phyloP scores from a whole-genome alignment of 2,888 invertebrate species.

The Andrena dorsata region DNA sequence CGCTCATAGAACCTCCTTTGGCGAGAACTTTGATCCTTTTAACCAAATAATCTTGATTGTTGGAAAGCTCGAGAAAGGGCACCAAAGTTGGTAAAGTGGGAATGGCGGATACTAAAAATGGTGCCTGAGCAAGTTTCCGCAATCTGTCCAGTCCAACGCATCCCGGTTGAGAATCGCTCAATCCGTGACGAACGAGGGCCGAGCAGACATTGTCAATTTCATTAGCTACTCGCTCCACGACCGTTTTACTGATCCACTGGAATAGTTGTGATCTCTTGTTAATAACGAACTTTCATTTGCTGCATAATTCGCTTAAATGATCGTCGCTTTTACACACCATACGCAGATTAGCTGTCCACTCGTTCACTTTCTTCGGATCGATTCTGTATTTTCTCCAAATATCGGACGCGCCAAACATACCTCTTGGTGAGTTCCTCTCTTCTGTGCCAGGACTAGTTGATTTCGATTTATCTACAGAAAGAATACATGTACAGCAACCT shows the following conservation, averaged over 20 bases:
- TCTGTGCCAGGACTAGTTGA: slow-evolving; percentile 84
- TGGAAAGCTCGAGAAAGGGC: slow-evolving; percentile 92
- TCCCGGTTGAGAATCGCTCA: slow-evolving; percentile 89
- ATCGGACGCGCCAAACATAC: slow-evolving; percentile 84
- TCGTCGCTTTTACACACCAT: slow-evolving; percentile 85
- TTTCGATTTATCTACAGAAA: slow-evolving; percentile 79
- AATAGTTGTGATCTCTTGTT: slow-evolving; percentile 61
- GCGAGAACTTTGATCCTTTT: slow-evolving; percentile 92
- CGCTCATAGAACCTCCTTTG: slow-evolving; percentile 94
- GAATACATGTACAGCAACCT: background rate
- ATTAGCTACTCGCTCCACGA: slow-evolving; percentile 90
- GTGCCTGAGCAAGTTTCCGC: slow-evolving; percentile 89
- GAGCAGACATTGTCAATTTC: slow-evolving; percentile 91
- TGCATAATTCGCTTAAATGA: background rate
- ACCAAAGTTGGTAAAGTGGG: slow-evolving; percentile 89
- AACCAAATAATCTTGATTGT: slow-evolving; percentile 95
- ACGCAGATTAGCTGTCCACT: slow-evolving; percentile 92
- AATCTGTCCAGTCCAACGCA: slow-evolving; percentile 90
- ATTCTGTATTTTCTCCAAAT: slow-evolving; percentile 89
- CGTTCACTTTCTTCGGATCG: slow-evolving; percentile 89
- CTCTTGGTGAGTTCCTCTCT: slow-evolving; percentile 85
- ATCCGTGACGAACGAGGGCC: slow-evolving; percentile 89
- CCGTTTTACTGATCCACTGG: slow-evolving; percentile 95
- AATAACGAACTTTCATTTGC: background rate
- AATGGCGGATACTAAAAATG: slow-evolving; percentile 85